Evolutionary conservation across 2,797 vertebrate genomes (phyloP), one percentile per base, ranked within the genome.

Genomic region (Hozukius guyotensis): DNA sequence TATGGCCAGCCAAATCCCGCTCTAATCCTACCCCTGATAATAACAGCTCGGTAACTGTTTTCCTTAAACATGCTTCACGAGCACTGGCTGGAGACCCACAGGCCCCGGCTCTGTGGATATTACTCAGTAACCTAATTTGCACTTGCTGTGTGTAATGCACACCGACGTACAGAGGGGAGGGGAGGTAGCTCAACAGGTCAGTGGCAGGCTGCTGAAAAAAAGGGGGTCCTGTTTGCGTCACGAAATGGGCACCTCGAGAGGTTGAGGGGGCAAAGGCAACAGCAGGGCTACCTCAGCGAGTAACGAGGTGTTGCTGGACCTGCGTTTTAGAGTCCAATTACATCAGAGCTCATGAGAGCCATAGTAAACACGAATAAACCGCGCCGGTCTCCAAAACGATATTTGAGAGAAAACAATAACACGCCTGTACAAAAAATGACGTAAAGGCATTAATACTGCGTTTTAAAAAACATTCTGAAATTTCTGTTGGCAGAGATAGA

Each of bases 251-350:
- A 89, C 90, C 90, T 91, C 18, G 24, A 77, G 82, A 79, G 91
- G 82, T 88, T 87, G 83, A 80, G 86, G 87, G 92, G 89, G 88
- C 88, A 89, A 87, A 91, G 88, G 87, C 85, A 89, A 90, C 82
- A 79, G 77, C 78, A 63, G 81, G 91, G 89, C 86, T 74, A 86
- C 69, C 81, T 77, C 64, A 57, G 72, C 80, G 60, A 88, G 88
- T 96, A 95, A 95, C 88, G 93, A 96, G 95, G 95, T 95, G 95
- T 93, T 90, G 91, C 89, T 95, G 93, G 95, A 94, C 72, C 90
- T 76, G 91, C 34, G 64, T 91, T 89, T 88, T 91, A 85, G 90
- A 90, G 80, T 94, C 74, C 5, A 74, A 92, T 95, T 93, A 94
- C 93, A 90, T 91, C 91, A 91, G 91, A 89, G 78, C 91, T 88